These are phyloP conservation scores for Sebastes cheni DNA, from an alignment of 2,797 vertebrate genomes.

Conservation along the genomic window DNA sequence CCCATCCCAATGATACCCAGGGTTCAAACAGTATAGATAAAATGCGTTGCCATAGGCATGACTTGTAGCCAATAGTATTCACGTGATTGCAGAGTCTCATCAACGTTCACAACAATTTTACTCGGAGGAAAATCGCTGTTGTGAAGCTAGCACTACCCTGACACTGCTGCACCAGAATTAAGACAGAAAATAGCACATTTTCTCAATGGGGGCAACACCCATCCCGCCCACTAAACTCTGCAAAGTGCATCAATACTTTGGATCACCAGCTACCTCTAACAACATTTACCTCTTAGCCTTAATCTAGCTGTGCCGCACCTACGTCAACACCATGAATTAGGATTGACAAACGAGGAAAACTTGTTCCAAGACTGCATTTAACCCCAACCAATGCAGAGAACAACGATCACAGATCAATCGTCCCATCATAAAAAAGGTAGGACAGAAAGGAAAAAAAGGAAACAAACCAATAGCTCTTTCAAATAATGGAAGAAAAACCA, in stretches of 20 bases:
- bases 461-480: constrained; percentile 51
- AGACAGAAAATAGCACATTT: constrained; percentile 43
- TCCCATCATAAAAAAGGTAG: constrained; percentile 11
- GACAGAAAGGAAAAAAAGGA: constrained; percentile 15
- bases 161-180: constrained; percentile 35
- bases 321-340: constrained; percentile 30
- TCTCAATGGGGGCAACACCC: constrained; percentile 22
- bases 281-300: constrained; percentile 36
- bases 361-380: constrained; percentile 40
- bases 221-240: constrained; percentile 46
- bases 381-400: constrained; percentile 45
- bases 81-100: constrained; percentile 53
- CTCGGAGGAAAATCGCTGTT: constrained; percentile 11
- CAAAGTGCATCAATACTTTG: constrained; percentile 79
- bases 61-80: constrained; percentile 56
- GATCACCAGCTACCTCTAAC: constrained; percentile 57
- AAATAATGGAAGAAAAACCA: constrained; percentile 68
- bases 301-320: constrained; percentile 34
- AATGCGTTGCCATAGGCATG: constrained; percentile 43
- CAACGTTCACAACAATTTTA: constrained; percentile 10
- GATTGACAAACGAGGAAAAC: constrained; percentile 43
- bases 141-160: constrained; percentile 13
- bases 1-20: constrained; percentile 40
- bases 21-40: constrained; percentile 56
- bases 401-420: constrained; percentile 36